phyloP scores from a whole-genome alignment of 2,113 vertebrate genomes.

The Entelurus aequoreus region DNA sequence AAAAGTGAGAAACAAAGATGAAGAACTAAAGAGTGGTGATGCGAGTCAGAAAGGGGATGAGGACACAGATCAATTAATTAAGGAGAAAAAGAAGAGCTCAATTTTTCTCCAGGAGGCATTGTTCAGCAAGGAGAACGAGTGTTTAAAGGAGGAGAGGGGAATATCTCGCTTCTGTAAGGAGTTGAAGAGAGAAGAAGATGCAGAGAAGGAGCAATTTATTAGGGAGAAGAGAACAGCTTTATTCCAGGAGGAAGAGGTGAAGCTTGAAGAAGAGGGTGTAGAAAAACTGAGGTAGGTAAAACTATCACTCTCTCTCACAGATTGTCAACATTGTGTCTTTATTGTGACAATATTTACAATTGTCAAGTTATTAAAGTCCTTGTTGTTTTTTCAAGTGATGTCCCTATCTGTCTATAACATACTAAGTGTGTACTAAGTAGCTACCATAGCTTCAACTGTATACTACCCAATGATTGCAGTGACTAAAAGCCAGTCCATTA shows the following conservation, averaged over 20 bases:
- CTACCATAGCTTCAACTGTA: too few species aligned
- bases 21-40: slow-evolving; percentile 4
- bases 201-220: slow-evolving; percentile 53
- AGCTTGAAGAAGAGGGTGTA: slow-evolving; percentile 70
- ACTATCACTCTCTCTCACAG: not conserved
- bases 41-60: slow-evolving; percentile 10
- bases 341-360: too few species aligned
- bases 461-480: too few species aligned
- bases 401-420: too few species aligned
- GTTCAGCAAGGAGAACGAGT: slow-evolving; percentile 28
- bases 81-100: slow-evolving; percentile 27
- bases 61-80: slow-evolving; percentile 10
- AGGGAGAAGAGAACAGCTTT: slow-evolving; percentile 26
- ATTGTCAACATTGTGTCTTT: too few species aligned
- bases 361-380: too few species aligned
- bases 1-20: slow-evolving; percentile 20
- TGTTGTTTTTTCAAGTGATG: too few species aligned
- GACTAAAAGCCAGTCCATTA: too few species aligned
- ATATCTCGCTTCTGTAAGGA: slow-evolving; percentile 35
- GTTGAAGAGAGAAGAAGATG: slow-evolving; percentile 45
- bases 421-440: too few species aligned
- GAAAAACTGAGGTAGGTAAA: slow-evolving; percentile 72
- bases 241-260: slow-evolving; percentile 62
- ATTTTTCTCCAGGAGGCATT: not conserved
- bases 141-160: slow-evolving; percentile 35